Base-by-base conservation (phyloP, 2,113 vertebrate species). In the Scomber colias region DNA sequence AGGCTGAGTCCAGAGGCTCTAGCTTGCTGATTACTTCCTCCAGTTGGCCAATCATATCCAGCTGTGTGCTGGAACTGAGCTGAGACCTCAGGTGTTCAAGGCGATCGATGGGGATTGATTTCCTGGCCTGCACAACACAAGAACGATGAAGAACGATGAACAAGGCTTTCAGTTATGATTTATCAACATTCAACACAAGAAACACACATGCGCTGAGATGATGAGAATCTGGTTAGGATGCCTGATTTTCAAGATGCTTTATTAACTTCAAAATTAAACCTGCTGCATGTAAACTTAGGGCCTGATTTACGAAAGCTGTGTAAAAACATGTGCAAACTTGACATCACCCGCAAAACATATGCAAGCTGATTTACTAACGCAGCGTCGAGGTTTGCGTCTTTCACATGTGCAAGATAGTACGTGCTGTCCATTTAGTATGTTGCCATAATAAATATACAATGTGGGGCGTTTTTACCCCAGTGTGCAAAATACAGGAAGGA, bases 1-100 rank as follows among this genome's bases (percentile, higher is more conserved):
- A 97, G 0, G 97, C 97, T 3, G 98, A 99, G 91, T 97, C 97
- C 59, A 96, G 76, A 76, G 97, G 97, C 90, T 99, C 97, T 50
- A 97, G 60, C 89, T 96, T 98, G 30, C 93, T 80, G 71, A 97
- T 95, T n/a, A 99, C 72, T 61, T 97, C 97, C 85, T 99, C 97
- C 81, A 99, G 85, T 67, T 97, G 97, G 7, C 71, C 79, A 87
- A 85, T 92, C 74, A 98, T 93, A 78, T 97, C 95, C 27, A 83
- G 85, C n/a, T 93, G 94, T 7, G 95, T 90, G 85, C 89, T 83
- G 68, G 92, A 70, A 76, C 95, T 96, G 77, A 99, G 93, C 88
- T 99, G 97, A 62, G 94, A 94, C 89, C 95, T 96, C 85, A 99
- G 93, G 68, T 97, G 94, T 49, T 99, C 98, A 6, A 99, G 90